A percentile compares a stretch with the other conserved stretches of the same genome.
phyloP scores from a whole-genome alignment of 2,888 invertebrate genomes.

The Orthosia incerta region DNA sequence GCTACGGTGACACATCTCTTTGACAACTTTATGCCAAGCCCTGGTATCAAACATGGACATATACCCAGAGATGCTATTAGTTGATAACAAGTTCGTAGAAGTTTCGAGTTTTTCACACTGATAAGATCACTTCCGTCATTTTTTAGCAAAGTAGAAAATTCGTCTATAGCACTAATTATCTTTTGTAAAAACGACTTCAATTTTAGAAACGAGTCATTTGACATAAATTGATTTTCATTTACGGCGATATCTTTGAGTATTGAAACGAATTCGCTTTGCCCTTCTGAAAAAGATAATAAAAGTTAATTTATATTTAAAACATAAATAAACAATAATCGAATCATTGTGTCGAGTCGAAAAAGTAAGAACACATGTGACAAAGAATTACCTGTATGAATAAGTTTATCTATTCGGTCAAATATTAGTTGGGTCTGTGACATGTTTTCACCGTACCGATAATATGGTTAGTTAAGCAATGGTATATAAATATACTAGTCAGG shows the following conservation, averaged over 20 bases:
- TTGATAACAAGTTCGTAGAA: slow-evolving; percentile 92
- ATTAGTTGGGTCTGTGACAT: slow-evolving; percentile 67
- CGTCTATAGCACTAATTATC: slow-evolving; percentile 85
- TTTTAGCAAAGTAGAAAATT: slow-evolving; percentile 76
- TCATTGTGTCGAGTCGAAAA: not conserved
- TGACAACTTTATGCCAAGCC: slow-evolving; percentile 90
- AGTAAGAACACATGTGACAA: not conserved
- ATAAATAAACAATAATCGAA: slow-evolving; percentile 3
- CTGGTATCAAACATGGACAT: slow-evolving; percentile 92
- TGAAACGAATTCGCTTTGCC: slow-evolving; percentile 73
- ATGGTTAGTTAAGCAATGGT: not conserved
- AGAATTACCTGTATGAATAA: slow-evolving; percentile 74
- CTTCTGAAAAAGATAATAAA: slow-evolving; percentile 75
- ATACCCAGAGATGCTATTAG: slow-evolving; percentile 92
- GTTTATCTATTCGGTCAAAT: slow-evolving; percentile 74
- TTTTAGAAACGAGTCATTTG: slow-evolving; percentile 63
- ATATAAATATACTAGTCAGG: no score
- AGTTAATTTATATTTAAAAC: not conserved
- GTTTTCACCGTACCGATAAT: slow-evolving; percentile 9
- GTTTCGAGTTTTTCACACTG: slow-evolving; percentile 93
- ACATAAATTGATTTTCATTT: slow-evolving; percentile 45
- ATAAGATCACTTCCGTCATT: slow-evolving; percentile 85
- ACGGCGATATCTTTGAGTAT: slow-evolving; percentile 56
- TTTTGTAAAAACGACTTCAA: slow-evolving; percentile 85
- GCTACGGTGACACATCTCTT: slow-evolving; percentile 83